Base-by-base conservation (phyloP, 2,888 invertebrate genomes). In the Xiphydria camelus region DNA sequence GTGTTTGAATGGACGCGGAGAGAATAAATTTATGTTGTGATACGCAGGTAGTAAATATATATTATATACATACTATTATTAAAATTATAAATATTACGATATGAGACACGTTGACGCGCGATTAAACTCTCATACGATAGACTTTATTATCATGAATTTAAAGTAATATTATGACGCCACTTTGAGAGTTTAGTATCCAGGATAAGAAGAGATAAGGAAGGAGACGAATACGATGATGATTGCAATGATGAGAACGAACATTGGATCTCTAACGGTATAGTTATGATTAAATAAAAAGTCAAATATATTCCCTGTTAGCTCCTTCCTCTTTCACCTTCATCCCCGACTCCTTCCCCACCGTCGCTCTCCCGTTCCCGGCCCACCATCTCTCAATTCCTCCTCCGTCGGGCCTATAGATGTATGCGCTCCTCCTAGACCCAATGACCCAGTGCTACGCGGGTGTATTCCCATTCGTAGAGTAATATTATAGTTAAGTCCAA, bases 11-110 rank as follows among this genome's bases (percentile, higher is more conserved):
- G 55, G 40, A 39, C 47, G 53, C 49, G 55, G 33, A 48, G 29
- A 49, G 46, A 59, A 59, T 60, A 69, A 67, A 65, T 72, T 70
- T 68, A 72, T 73, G 74, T 74, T 75, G 74, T 75, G 75, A 75
- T 75, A 75, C 70, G 71, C 73, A 70, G 66, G 69, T 74, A 74
- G 72, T 67, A 59, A 65, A 53, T 35, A 65, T 64, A 66, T 61
- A 60, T 62, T 57, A 57, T 62, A 66, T 61, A 66, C 55, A 66
- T 64, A 61, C 54, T 64, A 64, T 59, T 57, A 56, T 46, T 48
- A 47, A 51, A 53, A 46, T 47, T 49, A 50, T 47, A 25, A 26
- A 31, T 17, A 38, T 55, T 56, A 60, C 55, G 51, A 61, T 69
- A 69, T 65, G 69, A 63, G 62, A 63, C 36, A 64, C 63, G 68